These are phyloP conservation scores for human DNA, from an alignment of 2,113 vertebrate species.

Conservation along the genomic window GRCh38 chr15:62706501-62707000, in stretches of 20 bases:
- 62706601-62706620: background rate
- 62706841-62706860: background rate
- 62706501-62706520: background rate
- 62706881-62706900: background rate
- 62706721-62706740: background rate
- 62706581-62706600: background rate
- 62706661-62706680: background rate
- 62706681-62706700: background rate
- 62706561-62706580: constrained; percentile 68
- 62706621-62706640: background rate
- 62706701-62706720: background rate
- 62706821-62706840: constrained; percentile 27
- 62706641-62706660: background rate
- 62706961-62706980: background rate
- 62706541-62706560: background rate
- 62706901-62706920: background rate
- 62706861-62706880: background rate
- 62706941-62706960: constrained; percentile 17
- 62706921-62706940: background rate
- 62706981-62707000: background rate
- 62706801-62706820: background rate
- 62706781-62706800: background rate
- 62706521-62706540: background rate
- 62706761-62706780: background rate
- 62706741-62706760: background rate